Conservation (phyloP, 2,113 vertebrate species). For the Nothoprocta pentlandii region DNA sequence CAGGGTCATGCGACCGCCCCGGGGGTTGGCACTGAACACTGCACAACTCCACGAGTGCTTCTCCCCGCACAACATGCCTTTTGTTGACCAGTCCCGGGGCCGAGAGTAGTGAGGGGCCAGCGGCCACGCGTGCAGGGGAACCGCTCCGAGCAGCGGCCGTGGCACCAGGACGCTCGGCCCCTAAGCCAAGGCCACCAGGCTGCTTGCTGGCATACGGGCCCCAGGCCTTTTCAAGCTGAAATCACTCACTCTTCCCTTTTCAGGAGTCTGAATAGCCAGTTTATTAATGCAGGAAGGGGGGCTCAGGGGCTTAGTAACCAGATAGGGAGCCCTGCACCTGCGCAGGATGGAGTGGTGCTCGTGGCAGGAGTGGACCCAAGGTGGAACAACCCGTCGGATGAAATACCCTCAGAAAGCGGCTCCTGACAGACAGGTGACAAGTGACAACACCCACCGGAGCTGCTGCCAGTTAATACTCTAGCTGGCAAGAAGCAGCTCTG, state of each 20-base stretch:
- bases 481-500: not conserved
- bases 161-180: not conserved
- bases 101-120: accelerated
- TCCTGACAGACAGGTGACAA: not conserved
- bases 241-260: accelerated
- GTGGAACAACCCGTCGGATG: accelerated
- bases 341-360: not conserved
- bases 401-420: not conserved
- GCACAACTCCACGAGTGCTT: constrained; percentile 5
- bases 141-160: accelerated
- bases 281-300: not conserved
- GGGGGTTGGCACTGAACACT: not conserved
- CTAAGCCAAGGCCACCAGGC: not conserved
- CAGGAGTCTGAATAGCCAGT: not conserved
- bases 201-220: accelerated
- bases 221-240: not conserved
- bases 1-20: constrained; percentile 38
- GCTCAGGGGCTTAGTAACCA: accelerated
- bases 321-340: not conserved
- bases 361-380: accelerated
- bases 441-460: not conserved
- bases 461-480: not conserved
- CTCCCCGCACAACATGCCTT: constrained; percentile 48
- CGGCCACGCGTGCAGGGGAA: not conserved
- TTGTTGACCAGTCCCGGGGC: not conserved